These are phyloP conservation scores for Amorpha juglandis DNA, from an alignment of 2,888 invertebrate species.

Conservation along the genomic window DNA sequence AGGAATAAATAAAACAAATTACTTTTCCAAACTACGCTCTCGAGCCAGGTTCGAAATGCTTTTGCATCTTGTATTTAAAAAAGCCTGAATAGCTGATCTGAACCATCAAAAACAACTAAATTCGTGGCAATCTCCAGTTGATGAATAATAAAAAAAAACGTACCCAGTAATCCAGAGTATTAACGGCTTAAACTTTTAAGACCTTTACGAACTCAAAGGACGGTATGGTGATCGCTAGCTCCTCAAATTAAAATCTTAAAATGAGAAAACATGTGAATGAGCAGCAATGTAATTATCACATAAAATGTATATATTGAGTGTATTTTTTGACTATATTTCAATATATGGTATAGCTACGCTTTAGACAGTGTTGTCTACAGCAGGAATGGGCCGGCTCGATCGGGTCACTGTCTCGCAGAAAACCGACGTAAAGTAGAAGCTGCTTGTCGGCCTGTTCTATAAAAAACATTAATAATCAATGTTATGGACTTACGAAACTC, in stretches of 20 bases:
- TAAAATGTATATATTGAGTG: too few relatives aligned
- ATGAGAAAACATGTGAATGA: not conserved
- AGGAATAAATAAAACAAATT: conserved; percentile 12
- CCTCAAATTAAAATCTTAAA: not conserved
- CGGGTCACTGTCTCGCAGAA: too few relatives aligned
- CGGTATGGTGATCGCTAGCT: not conserved
- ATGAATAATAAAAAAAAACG: conserved; percentile 22
- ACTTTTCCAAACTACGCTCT: conserved; percentile 10
- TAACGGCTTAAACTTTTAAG: conserved; percentile 22
- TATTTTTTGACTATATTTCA: too few relatives aligned
- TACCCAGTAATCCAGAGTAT: conserved; percentile 19
- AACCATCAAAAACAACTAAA: conserved; percentile 8
- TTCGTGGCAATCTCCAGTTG: not conserved
- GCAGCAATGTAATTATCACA: not conserved
- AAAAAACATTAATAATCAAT: too few relatives aligned
- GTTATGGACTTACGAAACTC: too few relatives aligned
- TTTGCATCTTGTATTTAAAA: not conserved
- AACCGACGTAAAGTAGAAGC: too few relatives aligned
- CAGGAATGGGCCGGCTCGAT: too few relatives aligned
- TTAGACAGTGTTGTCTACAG: too few relatives aligned
- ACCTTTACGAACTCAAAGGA: too few relatives aligned
- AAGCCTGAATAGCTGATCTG: not conserved
- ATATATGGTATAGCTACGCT: too few relatives aligned
- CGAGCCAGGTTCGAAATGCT: not conserved
- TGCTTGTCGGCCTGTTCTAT: too few relatives aligned